Evolutionary conservation across 2,888 invertebrate species (phyloP), one percentile per base, ranked within the genome.

Genomic region (Aleiodes leptofemur): DNA sequence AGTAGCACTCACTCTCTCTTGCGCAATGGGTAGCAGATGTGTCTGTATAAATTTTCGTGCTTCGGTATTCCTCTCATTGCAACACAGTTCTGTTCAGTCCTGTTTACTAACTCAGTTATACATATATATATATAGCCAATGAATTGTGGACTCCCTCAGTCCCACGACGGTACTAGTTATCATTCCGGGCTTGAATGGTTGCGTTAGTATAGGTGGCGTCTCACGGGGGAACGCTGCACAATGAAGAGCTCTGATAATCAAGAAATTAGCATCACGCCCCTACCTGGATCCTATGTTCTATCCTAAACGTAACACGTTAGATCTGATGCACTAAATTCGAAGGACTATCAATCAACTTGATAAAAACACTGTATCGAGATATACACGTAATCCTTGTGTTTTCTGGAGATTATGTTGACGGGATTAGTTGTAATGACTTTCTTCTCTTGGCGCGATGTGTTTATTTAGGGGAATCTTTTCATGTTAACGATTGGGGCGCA

Each of bases 1-100:
- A 64, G 74, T 77, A 79, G 81, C 79, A 76, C 78, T 68, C 64
- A 57, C 73, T 73, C 69, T 66, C 59, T 71, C 66, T 69, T 69
- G 69, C 68, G 78, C 75, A 78, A 80, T 80, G 79, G 84, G 87
- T 82, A 86, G 84, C 88, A 88, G 88, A 88, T 88, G 88, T 87
- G 84, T 84, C 80, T 87, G 84, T 84, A 80, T 83, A 88, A 85
- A 85, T 86, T 86, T 86, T 86, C 83, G 76, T 75, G 71, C 70
- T 66, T 69, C 6, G 34, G 69, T 64, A 38, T 69, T 70, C 43
- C 34, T 34, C 79, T 80, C 76, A 76, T 79, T 80, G 74, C 73
- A 74, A 34, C 1, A 34, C 34, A 34, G 53, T 57, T 56, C 38
- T 48, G 59, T 31, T 50, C 38, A 13, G 38, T 5, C 38, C 16